Evolutionary conservation across 2,113 vertebrate species (phyloP).

Genomic region (Aptenodytes forsteri): DNA sequence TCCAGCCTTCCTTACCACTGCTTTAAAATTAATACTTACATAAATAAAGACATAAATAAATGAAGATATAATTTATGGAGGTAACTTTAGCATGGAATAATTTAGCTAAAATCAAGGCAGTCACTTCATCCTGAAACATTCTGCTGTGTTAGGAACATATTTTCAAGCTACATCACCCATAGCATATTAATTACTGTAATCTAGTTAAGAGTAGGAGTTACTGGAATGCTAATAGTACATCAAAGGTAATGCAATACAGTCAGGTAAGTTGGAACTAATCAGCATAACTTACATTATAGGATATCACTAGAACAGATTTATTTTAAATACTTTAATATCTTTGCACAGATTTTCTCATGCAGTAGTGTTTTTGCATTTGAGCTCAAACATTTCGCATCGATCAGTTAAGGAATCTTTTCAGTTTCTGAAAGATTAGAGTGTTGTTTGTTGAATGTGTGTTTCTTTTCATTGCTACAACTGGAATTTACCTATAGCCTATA

Average conservation of each 20-base stretch:
- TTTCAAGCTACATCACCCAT: background rate
- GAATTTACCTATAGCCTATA: background rate
- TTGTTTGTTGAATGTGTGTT: background rate
- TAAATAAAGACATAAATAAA: background rate
- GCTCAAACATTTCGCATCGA: background rate
- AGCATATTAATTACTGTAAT: background rate
- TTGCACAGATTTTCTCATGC: background rate
- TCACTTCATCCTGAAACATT: background rate
- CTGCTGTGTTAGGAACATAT: background rate
- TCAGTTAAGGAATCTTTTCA: background rate
- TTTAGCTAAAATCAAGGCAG: background rate
- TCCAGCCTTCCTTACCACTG: background rate
- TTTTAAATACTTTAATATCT: background rate
- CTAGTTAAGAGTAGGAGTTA: background rate
- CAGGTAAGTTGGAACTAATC: background rate
- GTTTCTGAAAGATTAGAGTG: background rate
- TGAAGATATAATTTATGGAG: background rate
- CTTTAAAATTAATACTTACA: background rate
- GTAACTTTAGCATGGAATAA: background rate
- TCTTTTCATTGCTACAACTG: background rate
- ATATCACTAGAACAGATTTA: background rate
- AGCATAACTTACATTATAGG: background rate
- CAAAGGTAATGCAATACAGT: background rate
- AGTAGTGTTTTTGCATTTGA: background rate
- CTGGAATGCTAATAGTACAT: background rate